Percentiles rank a stretch among this genome's conserved stretches.
Evolutionary conservation across 2,113 vertebrate genomes (phyloP).

Genomic region (Sander vitreus): DNA sequence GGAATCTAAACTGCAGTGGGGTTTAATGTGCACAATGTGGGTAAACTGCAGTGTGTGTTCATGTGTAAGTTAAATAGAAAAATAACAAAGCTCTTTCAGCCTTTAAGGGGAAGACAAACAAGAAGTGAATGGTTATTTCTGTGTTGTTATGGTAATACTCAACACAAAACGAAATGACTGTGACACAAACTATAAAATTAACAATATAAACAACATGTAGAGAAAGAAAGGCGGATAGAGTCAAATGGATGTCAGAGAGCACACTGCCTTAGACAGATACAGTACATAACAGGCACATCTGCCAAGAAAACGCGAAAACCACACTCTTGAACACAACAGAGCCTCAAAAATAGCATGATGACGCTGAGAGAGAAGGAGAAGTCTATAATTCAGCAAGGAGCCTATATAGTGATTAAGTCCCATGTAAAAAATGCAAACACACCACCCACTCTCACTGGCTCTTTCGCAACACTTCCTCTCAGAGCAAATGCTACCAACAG

Average conservation of each 20-base stretch:
- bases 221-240: conserved; percentile 24
- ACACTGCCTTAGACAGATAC: conserved; percentile 28
- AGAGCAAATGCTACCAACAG: conserved; percentile 57
- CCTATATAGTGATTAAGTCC: conserved; percentile 81
- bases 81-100: conserved; percentile 65
- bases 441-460: conserved; percentile 75
- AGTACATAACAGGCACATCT: conserved; percentile 58
- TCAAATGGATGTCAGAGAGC: conserved; percentile 29
- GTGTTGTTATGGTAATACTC: conserved; percentile 69
- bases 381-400: conserved; percentile 78
- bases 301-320: conserved; percentile 30
- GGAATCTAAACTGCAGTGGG: conserved; percentile 48
- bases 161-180: conserved; percentile 21
- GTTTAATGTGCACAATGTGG: conserved; percentile 40
- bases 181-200: conserved; percentile 11
- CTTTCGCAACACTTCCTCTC: conserved; percentile 76
- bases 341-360: conserved; percentile 76
- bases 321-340: conserved; percentile 61
- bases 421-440: conserved; percentile 74
- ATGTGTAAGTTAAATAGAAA: conserved; percentile 36
- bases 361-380: conserved; percentile 62
- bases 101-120: conserved; percentile 59
- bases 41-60: conserved; percentile 36
- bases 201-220: neutral
- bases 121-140: conserved; percentile 35